Base-by-base conservation (phyloP, 2,888 invertebrate species). In the Caenorhabditis drosophilae region DNA sequence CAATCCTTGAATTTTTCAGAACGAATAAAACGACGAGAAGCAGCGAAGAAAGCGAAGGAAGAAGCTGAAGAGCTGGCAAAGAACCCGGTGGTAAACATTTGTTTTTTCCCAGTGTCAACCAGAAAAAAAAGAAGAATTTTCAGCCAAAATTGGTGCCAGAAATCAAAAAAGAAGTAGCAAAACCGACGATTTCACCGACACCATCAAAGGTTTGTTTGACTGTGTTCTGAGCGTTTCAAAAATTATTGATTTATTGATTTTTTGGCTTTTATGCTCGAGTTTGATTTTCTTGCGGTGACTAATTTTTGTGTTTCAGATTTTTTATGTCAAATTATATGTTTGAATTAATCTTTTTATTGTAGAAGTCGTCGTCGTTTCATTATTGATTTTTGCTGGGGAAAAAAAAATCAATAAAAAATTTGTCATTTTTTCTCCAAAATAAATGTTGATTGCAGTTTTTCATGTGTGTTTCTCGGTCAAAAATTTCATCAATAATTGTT, bases 1-100 rank as follows among this genome's bases (percentile, higher is more conserved):
- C 42, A 40, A 20, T 23, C 7, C 11, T 23, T 31, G 7, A 9
- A 31, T 31, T 18, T 50, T 63, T 35, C 56, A 81, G 81, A 77
- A 42, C 66, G 81, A 46, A 59, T 78, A 53, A 62, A 78, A 26
- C 66, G 81, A 51, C 64, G 79, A 44, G 79, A 79, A 52, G 74
- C 70, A 2, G 73, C 73, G 22, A 57, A 67, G 26, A 70, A 67
- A 55, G 74, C 72, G 0, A 68, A 67, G 9, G 56, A 57, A 36
- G 74, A 72, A 50, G 70, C 62, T 0, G 75, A 74, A 23, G 71
- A 70, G 9, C 58, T 61, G n/a, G 67, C 61, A 9, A 73, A 73
- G 54, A 61, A 69, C 22, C 59, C 63, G 38, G 69, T 59, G 57
- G 60, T 61, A 42, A 57, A 34, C 12, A 22, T 22, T 2, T 31